phyloP scores from a whole-genome alignment of 1,140 invertebrate species.

The Sesamia nonagrioides region DNA sequence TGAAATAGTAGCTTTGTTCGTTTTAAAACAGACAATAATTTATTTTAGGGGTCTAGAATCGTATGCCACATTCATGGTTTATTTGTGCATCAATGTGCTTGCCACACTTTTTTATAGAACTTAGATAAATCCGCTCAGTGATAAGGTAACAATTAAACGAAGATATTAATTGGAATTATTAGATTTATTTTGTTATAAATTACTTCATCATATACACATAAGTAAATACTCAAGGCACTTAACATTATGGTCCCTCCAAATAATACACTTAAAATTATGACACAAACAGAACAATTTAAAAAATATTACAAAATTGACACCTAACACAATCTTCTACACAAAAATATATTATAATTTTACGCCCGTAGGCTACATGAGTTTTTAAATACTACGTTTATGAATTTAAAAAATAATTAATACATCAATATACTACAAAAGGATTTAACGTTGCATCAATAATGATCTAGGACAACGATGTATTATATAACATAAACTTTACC shows the following conservation, averaged over 20 bases:
- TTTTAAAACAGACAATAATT: too few relatives aligned
- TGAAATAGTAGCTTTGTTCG: too few relatives aligned
- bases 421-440: slow-evolving; percentile 7
- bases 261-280: slow-evolving; percentile 71
- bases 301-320: slow-evolving; percentile 58
- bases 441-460: slow-evolving; percentile 29
- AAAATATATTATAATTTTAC: slow-evolving; percentile 34
- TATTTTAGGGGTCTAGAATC: too few relatives aligned
- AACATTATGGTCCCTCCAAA: slow-evolving; percentile 81
- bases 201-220: slow-evolving; percentile 68
- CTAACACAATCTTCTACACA: slow-evolving; percentile 35
- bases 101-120: not conserved
- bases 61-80: not conserved
- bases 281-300: slow-evolving; percentile 65
- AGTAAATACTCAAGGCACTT: slow-evolving; percentile 82
- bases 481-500: not conserved
- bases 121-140: not conserved
- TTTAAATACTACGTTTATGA: slow-evolving; percentile 29
- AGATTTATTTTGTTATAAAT: slow-evolving; percentile 75
- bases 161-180: slow-evolving; percentile 57
- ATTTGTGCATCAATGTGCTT: not conserved
- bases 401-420: slow-evolving; percentile 29
- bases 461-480: slow-evolving; percentile 5
- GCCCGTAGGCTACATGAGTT: not conserved
- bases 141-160: slow-evolving; percentile 42